Evolutionary conservation across 1,140 invertebrate genomes (phyloP).

Genomic region (Atta cephalotes): DNA sequence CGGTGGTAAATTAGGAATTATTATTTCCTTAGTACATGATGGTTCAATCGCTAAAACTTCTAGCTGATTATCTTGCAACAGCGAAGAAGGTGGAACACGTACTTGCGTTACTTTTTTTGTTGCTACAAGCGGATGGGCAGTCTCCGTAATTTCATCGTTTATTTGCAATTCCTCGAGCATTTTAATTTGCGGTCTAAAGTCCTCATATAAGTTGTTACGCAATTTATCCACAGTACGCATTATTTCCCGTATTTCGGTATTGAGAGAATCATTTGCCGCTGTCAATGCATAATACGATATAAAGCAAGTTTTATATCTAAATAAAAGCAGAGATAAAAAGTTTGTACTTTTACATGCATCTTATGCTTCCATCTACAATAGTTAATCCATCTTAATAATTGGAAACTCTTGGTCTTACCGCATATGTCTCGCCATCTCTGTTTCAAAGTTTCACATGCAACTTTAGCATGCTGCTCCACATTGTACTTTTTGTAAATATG

Average conservation of each 20-base stretch:
- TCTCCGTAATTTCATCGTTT: slow-evolving; percentile 69
- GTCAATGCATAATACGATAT: slow-evolving; percentile 39
- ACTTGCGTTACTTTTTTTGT: slow-evolving; percentile 84
- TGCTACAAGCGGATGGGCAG: slow-evolving; percentile 75
- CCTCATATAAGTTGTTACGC: slow-evolving; percentile 80
- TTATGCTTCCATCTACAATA: background rate
- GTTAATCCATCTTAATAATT: background rate
- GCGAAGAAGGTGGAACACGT: slow-evolving; percentile 48
- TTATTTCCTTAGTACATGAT: slow-evolving; percentile 66
- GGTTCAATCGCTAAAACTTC: slow-evolving; percentile 83
- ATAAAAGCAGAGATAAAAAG: slow-evolving; percentile 3
- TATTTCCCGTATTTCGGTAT: slow-evolving; percentile 77
- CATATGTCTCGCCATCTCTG: slow-evolving; percentile 75
- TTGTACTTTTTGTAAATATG: slow-evolving; percentile 80
- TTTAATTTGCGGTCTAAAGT: slow-evolving; percentile 81
- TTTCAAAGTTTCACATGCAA: slow-evolving; percentile 76
- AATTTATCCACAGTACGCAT: slow-evolving; percentile 80
- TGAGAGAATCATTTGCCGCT: slow-evolving; percentile 75
- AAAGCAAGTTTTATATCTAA: background rate
- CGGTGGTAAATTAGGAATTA: slow-evolving; percentile 80
- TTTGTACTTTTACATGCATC: slow-evolving; percentile 12
- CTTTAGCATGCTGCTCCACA: slow-evolving; percentile 80
- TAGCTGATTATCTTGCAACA: slow-evolving; percentile 83
- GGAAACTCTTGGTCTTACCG: slow-evolving; percentile 67
- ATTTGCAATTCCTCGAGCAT: slow-evolving; percentile 81